phyloP scores from a whole-genome alignment of 2,797 vertebrate genomes.

The Sylvia borin region DNA sequence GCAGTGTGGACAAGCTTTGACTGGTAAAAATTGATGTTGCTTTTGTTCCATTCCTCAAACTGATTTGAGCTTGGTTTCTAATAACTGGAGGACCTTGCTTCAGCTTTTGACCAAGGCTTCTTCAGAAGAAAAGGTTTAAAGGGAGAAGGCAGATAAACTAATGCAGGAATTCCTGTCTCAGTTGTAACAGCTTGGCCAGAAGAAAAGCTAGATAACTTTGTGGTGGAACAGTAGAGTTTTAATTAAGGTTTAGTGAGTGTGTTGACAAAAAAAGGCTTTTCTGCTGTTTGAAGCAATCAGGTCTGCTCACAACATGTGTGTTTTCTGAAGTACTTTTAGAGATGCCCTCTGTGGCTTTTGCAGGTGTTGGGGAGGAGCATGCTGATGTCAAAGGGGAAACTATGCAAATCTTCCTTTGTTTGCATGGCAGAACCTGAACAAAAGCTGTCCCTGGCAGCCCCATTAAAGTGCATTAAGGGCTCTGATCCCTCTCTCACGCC shows the following conservation, averaged over 20 bases:
- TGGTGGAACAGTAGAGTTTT: neutral
- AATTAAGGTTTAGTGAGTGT: neutral
- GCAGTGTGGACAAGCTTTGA: neutral
- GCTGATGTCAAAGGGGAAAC: slow-evolving; percentile 10
- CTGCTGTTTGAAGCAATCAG: neutral
- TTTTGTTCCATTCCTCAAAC: neutral
- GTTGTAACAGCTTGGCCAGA: neutral
- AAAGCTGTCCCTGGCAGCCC: neutral
- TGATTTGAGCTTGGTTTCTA: neutral
- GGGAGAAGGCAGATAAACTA: neutral
- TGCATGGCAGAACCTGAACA: slow-evolving; percentile 7
- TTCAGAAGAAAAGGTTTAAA: neutral
- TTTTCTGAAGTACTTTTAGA: neutral
- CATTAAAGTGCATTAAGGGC: neutral
- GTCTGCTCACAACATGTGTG: neutral
- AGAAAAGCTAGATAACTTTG: neutral
- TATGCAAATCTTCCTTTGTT: neutral
- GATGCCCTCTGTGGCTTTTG: neutral
- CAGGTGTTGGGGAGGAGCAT: neutral
- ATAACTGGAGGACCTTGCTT: neutral
- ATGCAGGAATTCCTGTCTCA: neutral
- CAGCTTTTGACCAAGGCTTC: neutral
- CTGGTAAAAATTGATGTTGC: neutral
- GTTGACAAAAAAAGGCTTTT: neutral
- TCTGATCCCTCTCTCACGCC: neutral